phyloP scores from a whole-genome alignment of 2,113 vertebrate genomes.

The Gopherus evgoodei region DNA sequence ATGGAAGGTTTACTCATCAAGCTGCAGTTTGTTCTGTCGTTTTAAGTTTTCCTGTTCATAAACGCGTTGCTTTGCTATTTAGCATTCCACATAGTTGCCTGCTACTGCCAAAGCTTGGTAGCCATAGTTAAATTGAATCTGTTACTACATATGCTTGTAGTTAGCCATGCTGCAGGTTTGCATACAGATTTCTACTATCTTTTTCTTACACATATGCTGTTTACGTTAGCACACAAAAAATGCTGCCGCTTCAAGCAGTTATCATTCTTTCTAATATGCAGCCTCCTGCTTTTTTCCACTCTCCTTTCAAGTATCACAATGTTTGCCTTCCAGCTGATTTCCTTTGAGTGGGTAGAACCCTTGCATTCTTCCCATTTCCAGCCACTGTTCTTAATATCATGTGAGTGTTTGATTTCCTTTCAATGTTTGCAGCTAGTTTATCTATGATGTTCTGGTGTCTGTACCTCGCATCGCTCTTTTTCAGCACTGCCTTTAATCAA shows the following conservation, averaged over 20 bases:
- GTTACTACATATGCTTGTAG: neutral
- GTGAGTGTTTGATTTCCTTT: too few species aligned
- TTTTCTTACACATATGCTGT: conserved; percentile 7
- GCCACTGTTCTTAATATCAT: neutral
- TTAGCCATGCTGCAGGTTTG: conserved; percentile 9
- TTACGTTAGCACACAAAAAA: conserved; percentile 34
- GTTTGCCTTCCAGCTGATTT: conserved; percentile 9
- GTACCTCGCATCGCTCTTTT: neutral
- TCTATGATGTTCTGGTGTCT: neutral
- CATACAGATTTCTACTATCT: neutral
- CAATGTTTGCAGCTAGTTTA: neutral
- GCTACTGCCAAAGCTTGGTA: neutral
- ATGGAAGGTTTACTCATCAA: neutral
- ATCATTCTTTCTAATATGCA: neutral
- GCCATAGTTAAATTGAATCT: conserved; percentile 36
- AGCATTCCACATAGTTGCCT: conserved; percentile 2
- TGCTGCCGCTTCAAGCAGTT: conserved; percentile 9
- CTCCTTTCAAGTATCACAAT: neutral
- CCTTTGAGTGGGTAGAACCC: neutral
- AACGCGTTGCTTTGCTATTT: neutral
- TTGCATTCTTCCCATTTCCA: neutral
- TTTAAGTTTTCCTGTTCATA: neutral
- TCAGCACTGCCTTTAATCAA: neutral
- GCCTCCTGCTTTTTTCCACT: neutral
- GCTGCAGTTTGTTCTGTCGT: conserved; percentile 1